A percentile compares a stretch with the other conserved stretches of the same genome.
Conservation (phyloP, 1,140 invertebrate species). For the Atopsyche davidsoni region DNA sequence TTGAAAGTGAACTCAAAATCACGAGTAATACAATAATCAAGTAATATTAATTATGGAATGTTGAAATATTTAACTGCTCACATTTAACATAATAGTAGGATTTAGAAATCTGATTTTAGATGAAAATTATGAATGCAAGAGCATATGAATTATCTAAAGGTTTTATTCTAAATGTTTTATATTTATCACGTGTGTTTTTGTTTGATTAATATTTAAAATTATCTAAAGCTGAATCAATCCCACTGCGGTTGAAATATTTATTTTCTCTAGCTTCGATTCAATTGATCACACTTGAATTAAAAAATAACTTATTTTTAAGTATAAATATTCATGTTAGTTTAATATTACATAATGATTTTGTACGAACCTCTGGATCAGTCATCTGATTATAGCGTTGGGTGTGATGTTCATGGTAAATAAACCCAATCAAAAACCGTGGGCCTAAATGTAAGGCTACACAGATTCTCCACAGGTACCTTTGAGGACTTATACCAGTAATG, state of each 20-base stretch:
- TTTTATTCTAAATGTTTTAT: no score
- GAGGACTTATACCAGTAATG: conserved; percentile 84
- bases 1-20: no score
- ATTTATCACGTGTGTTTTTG: no score
- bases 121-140: no score
- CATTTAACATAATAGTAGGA: no score
- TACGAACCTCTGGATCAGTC: conserved; percentile 48
- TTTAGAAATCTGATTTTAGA: no score
- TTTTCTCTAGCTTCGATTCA: background rate
- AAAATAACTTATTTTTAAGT: conserved; percentile 21
- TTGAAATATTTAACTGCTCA: no score
- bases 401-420: conserved; percentile 78
- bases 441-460: conserved; percentile 84
- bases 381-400: conserved; percentile 57
- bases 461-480: conserved; percentile 87
- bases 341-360: conserved; percentile 3
- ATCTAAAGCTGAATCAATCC: no score
- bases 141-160: no score
- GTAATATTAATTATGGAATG: background rate
- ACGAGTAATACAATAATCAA: conserved; percentile 2
- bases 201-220: no score
- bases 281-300: conserved; percentile 14
- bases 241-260: no score
- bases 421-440: conserved; percentile 78
- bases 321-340: conserved; percentile 9